Evolutionary conservation across 2,888 invertebrate species (phyloP).

Genomic region (Anoncus sp.): DNA sequence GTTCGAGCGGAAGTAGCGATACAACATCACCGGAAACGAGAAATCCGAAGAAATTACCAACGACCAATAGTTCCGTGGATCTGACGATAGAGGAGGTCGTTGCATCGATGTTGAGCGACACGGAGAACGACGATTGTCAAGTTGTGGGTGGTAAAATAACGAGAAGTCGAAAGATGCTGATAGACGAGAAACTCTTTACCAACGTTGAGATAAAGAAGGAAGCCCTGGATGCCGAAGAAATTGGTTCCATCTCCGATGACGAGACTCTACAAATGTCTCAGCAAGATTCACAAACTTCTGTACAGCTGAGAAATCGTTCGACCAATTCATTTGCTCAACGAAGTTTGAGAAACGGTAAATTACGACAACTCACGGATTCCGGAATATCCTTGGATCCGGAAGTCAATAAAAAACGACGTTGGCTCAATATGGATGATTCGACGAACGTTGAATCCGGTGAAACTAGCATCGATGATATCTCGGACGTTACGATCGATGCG

Average conservation of each 20-base stretch:
- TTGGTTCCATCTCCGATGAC: conserved; percentile 68
- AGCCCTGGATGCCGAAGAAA: conserved; percentile 69
- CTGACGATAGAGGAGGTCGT: conserved; percentile 81
- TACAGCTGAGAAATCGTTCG: conserved; percentile 72
- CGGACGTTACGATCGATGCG: conserved; percentile 71
- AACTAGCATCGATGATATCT: conserved; percentile 66
- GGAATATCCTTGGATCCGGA: conserved; percentile 72
- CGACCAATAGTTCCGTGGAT: conserved; percentile 76
- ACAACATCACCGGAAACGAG: conserved; percentile 45
- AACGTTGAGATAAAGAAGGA: conserved; percentile 77
- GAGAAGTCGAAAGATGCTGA: conserved; percentile 75
- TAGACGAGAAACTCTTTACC: conserved; percentile 67
- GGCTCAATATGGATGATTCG: conserved; percentile 75
- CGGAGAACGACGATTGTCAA: conserved; percentile 72
- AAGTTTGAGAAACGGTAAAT: conserved; percentile 88
- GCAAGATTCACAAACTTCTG: conserved; percentile 62
- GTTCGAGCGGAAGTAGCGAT: background rate
- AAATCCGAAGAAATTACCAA: conserved; percentile 53
- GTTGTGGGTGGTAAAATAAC: conserved; percentile 73
- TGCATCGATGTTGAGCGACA: conserved; percentile 79
- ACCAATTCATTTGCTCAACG: conserved; percentile 82
- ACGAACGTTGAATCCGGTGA: conserved; percentile 65
- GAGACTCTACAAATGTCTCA: conserved; percentile 67
- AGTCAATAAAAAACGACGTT: conserved; percentile 70
- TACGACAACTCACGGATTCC: conserved; percentile 84